Evolutionary conservation across 2,888 invertebrate genomes (phyloP), one percentile per base, ranked within the genome.

Genomic region (Anaspis maculata): DNA sequence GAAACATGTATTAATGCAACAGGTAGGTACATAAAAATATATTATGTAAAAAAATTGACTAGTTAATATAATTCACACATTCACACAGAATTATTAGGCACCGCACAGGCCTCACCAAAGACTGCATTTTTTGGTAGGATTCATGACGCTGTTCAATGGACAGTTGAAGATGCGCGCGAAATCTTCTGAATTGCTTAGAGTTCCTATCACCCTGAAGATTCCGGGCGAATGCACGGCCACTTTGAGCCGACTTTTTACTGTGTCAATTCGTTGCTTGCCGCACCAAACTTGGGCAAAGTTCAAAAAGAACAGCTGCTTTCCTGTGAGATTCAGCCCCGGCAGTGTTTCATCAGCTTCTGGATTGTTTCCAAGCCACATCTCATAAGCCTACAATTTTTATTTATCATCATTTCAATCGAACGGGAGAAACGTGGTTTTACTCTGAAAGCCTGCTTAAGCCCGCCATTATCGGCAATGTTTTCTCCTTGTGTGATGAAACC

Each of bases 391-490:
- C 46, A 53, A n/a, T n/a, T n/a, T n/a, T n/a, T n/a, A n/a, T n/a
- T n/a, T n/a, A n/a, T n/a, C n/a, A n/a, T n/a, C n/a, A n/a, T n/a
- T n/a, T n/a, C n/a, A n/a, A n/a, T n/a, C n/a, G n/a, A n/a, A n/a
- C n/a, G n/a, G n/a, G n/a, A n/a, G n/a, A n/a, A n/a, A 19, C 19
- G 19, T 19, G 19, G 9, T 19, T n/a, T 25, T 41, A 42, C 43
- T 26, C 44, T 37, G 28, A 49, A 95, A 0, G 94, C 86, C 63
- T 94, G 89, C 55, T 94, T 90, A 31, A 96, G 75, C 0, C 95
- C 95, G 0, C 95, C 95, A 58, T 95, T 95, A 60, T 96, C 96
- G 0, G 95, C 95, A 52, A 96, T 95, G 57, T 96, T 95, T 66
- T 95, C 95, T 2, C 88, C 88, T 69, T 78, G 64, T 0, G 94